A percentile compares a stretch with the other conserved stretches of the same genome.
phyloP scores from a whole-genome alignment of 2,888 invertebrate genomes.

The Pandemis heparana region DNA sequence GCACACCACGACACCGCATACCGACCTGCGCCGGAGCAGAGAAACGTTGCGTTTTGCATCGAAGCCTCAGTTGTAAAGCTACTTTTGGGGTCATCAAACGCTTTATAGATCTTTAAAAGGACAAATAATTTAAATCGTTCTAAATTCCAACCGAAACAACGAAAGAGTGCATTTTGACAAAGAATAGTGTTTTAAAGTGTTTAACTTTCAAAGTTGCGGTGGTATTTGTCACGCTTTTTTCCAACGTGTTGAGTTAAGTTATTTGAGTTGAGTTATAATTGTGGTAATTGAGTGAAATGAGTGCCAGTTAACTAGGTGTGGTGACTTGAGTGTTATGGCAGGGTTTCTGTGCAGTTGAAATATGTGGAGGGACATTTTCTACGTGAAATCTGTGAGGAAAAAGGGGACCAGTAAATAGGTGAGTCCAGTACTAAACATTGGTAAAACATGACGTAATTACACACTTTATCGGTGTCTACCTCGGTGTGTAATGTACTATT shows the following conservation, averaged over 20 bases:
- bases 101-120: constrained; percentile 63
- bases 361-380: constrained; percentile 78
- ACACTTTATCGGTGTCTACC: not conserved
- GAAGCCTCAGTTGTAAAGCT: constrained; percentile 77
- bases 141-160: not conserved
- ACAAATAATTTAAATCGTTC: constrained; percentile 57
- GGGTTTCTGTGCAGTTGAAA: constrained; percentile 64
- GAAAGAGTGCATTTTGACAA: not conserved
- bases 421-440: constrained; percentile 46
- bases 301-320: constrained; percentile 54
- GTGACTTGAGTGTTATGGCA: constrained; percentile 62
- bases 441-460: too few relatives aligned
- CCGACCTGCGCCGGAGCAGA: constrained; percentile 75
- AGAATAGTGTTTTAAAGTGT: not conserved
- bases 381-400: constrained; percentile 81
- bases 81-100: constrained; percentile 83
- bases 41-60: constrained; percentile 80
- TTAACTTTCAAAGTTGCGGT: constrained; percentile 29
- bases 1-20: constrained; percentile 71
- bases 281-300: constrained; percentile 60
- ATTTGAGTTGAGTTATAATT: constrained; percentile 46
- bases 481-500: not conserved
- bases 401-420: constrained; percentile 74
- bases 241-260: constrained; percentile 53
- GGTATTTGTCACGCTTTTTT: constrained; percentile 47